Evolutionary conservation across 2,113 vertebrate genomes (phyloP).

Genomic region (Gallinago media): DNA sequence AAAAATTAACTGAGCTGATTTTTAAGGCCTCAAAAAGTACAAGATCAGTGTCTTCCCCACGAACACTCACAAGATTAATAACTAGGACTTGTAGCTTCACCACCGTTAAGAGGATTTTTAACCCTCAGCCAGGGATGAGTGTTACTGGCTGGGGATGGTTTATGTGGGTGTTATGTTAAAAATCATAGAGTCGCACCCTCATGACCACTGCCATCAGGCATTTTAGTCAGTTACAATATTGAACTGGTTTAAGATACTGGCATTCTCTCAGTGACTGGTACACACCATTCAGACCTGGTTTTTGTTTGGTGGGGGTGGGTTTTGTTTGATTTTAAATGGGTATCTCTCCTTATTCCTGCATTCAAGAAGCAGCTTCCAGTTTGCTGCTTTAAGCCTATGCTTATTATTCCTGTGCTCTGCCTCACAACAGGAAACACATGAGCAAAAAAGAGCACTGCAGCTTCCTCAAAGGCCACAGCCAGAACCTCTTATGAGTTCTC

Average conservation of each 20-base stretch:
- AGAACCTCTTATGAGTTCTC: not conserved
- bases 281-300: not conserved
- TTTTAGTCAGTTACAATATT: not conserved
- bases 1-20: not conserved
- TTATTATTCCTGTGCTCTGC: not conserved
- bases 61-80: not conserved
- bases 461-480: not conserved
- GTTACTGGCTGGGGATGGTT: not conserved
- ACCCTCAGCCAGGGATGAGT: not conserved
- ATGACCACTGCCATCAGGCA: not conserved
- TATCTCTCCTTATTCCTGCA: not conserved
- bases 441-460: not conserved
- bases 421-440: not conserved
- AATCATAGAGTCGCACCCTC: not conserved
- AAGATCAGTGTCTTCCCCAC: not conserved
- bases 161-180: not conserved
- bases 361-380: not conserved
- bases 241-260: not conserved
- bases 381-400: not conserved
- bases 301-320: not conserved
- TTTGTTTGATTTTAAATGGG: not conserved
- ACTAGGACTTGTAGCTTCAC: not conserved
- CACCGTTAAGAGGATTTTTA: not conserved
- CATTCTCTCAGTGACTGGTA: not conserved
- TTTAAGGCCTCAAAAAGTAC: not conserved